Percentiles rank a stretch among this genome's conserved stretches.
Conservation (phyloP, 2,113 vertebrate species). For the Rattus rattus region DNA sequence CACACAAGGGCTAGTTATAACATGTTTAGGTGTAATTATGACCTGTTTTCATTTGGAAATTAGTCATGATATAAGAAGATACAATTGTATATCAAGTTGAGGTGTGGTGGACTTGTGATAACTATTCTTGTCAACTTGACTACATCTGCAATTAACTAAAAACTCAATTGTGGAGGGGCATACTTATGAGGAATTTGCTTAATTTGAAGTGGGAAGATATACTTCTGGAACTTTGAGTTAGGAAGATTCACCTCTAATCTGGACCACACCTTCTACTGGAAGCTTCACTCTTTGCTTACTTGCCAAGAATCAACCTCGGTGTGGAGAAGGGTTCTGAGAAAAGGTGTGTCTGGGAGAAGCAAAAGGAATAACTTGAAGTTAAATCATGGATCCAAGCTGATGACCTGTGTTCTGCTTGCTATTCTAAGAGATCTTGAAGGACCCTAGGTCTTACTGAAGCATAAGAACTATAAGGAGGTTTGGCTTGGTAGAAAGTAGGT, state of each 20-base stretch:
- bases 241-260: neutral
- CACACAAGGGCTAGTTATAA: neutral
- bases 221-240: neutral
- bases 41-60: neutral
- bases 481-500: too few relatives aligned
- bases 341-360: too few relatives aligned
- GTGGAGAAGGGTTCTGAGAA: too few relatives aligned
- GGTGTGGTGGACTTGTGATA: neutral
- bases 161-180: neutral
- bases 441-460: too few relatives aligned
- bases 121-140: neutral
- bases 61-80: neutral
- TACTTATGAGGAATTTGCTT: neutral
- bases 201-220: neutral
- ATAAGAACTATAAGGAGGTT: too few relatives aligned
- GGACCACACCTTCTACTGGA: neutral
- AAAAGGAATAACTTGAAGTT: too few relatives aligned
- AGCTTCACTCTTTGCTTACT: neutral
- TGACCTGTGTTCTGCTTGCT: too few relatives aligned
- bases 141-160: neutral
- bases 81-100: neutral
- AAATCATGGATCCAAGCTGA: too few relatives aligned
- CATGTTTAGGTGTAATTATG: neutral
- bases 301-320: too few relatives aligned
- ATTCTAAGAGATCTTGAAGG: too few relatives aligned